Conservation (phyloP, 1,140 invertebrate genomes). For the Tetramorium parvispinum region DNA sequence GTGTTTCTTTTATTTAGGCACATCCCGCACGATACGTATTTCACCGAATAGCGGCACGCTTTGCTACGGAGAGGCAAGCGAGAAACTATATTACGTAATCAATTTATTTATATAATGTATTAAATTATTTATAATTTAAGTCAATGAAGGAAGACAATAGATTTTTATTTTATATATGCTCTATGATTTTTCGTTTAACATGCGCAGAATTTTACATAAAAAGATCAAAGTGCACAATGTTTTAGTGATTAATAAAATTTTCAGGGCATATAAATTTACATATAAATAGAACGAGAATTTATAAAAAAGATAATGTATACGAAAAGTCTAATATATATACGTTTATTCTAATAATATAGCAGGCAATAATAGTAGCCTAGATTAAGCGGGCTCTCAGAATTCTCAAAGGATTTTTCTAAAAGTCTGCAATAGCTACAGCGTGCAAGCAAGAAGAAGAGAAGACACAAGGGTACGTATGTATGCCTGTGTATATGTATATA, state of each 20-base stretch:
- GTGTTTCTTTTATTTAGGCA: neutral
- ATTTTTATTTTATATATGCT: constrained; percentile 17
- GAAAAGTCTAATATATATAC: neutral
- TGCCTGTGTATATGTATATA: too few species aligned
- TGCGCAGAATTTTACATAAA: neutral
- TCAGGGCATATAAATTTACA: neutral
- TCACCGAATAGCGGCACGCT: neutral
- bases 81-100: neutral
- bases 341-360: neutral
- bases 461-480: constrained; percentile 66
- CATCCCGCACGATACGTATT: neutral
- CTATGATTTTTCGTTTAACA: neutral
- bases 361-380: neutral
- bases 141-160: neutral
- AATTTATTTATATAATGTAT: neutral
- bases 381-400: constrained; percentile 7
- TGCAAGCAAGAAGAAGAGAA: constrained; percentile 43
- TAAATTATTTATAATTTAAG: neutral
- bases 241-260: neutral
- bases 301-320: neutral
- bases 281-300: neutral
- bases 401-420: constrained; percentile 26
- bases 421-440: constrained; percentile 26
- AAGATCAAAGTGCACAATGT: neutral
- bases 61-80: neutral